These are phyloP conservation scores for Mystacides longicornis DNA, from an alignment of 2,888 invertebrate species.

Conservation along the genomic window DNA sequence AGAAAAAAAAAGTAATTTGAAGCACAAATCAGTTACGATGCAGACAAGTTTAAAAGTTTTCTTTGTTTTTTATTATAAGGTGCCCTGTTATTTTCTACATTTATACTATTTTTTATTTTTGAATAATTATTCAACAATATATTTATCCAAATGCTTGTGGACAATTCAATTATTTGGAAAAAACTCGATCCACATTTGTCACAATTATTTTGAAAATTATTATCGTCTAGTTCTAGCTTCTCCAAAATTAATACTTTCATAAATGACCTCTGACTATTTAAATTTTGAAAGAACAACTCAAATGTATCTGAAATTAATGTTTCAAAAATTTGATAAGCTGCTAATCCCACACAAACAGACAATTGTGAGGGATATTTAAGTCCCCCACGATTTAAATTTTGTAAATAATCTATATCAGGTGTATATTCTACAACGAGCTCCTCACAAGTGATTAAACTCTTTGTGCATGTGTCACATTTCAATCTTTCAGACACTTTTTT, in stretches of 20 bases:
- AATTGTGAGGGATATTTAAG: neutral
- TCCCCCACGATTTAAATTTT: neutral
- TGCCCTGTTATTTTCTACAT: neutral
- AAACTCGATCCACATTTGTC: neutral
- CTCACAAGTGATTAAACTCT: neutral
- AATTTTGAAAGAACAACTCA: neutral
- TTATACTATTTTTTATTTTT: neutral
- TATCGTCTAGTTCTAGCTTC: neutral
- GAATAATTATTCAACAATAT: neutral
- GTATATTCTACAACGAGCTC: neutral
- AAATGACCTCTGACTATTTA: neutral
- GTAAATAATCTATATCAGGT: neutral
- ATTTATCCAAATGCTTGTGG: neutral
- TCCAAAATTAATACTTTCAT: neutral
- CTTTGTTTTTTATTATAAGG: neutral
- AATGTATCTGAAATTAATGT: neutral
- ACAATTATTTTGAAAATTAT: neutral
- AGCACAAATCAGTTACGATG: too few species aligned
- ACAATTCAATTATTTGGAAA: neutral
- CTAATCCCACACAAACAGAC: neutral
- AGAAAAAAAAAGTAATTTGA: too few species aligned
- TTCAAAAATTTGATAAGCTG: neutral
- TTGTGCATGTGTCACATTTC: neutral
- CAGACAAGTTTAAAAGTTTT: too few species aligned
- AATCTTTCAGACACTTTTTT: neutral